Base-by-base conservation (phyloP, 2,888 invertebrate genomes). In the Phortica magna region DNA sequence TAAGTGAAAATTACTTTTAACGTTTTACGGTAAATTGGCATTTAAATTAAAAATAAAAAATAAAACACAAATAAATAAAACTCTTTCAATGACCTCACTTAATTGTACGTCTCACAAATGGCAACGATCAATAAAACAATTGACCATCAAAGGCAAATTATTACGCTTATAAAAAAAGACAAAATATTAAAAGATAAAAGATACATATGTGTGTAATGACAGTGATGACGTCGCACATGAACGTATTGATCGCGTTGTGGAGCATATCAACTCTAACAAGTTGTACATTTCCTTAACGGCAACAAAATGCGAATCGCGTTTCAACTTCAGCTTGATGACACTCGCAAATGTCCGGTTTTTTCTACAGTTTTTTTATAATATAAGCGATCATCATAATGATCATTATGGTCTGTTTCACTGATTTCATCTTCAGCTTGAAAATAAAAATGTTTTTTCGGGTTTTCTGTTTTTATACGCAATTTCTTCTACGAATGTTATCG, bases 71-170 rank as follows among this genome's bases (percentile, higher is more conserved):
- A 4, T 61, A 10, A 17, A 55, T 55, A 7, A 55, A 17, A 17
- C 14, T 55, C n/a, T 17, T 17, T 14, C n/a, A 55, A 17, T 14
- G n/a, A 55, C 14, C 22, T 17, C 10, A 19, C 22, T 22, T 22
- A 7, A 61, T 17, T 22, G 61, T 22, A 17, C 10, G 22, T 61
- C 19, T 61, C 61, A 17, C 4, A 65, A 65, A 65, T 65, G 65
- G 65, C 65, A 65, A 41, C 31, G 14, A 39, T 65, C 65, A 65
- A 65, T 65, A 39, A 65, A 65, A 65, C 19, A 12, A 14, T 65
- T 65, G 65, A 65, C 65, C 65, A 65, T 65, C 65, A 41, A 41
- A 39, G 65, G 65, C 39, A 39, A 65, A 65, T n/a, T 65, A 65
- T 61, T 61, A 19, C 61, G 19, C 17, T 12, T 22, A 3, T 7